These are phyloP conservation scores for Saturnia pavonia DNA, from an alignment of 2,888 invertebrate species.

Conservation along the genomic window DNA sequence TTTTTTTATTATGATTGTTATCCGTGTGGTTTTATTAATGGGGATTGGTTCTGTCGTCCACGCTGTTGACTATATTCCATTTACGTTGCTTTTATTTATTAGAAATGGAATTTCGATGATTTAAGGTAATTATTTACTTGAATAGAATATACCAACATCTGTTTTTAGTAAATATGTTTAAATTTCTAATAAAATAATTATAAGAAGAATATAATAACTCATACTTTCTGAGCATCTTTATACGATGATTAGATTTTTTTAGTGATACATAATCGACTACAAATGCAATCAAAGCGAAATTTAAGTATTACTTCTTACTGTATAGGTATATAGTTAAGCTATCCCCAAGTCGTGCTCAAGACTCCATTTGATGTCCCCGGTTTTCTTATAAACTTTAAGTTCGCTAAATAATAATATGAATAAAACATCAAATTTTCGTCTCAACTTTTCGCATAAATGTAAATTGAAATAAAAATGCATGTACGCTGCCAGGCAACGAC, in stretches of 20 bases:
- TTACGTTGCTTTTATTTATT: conserved; percentile 14
- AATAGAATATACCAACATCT: too few species aligned
- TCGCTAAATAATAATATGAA: background rate
- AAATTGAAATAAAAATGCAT: conserved; percentile 66
- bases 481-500: conserved; percentile 49
- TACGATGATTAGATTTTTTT: too few species aligned
- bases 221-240: too few species aligned
- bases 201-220: too few species aligned
- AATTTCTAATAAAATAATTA: too few species aligned
- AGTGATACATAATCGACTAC: too few species aligned
- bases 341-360: background rate
- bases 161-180: too few species aligned
- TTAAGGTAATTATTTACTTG: background rate
- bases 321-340: background rate
- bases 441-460: conserved; percentile 43
- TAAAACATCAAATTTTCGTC: conserved; percentile 17
- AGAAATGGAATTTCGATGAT: background rate
- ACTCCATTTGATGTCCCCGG: background rate
- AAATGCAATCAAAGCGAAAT: too few species aligned
- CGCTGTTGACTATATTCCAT: conserved; percentile 27
- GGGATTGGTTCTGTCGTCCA: conserved; percentile 35
- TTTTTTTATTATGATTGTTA: conserved; percentile 4
- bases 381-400: background rate
- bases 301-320: background rate
- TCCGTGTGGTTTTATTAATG: conserved; percentile 50